phyloP scores from a whole-genome alignment of 2,113 vertebrate genomes.

The Leucosticte australis region DNA sequence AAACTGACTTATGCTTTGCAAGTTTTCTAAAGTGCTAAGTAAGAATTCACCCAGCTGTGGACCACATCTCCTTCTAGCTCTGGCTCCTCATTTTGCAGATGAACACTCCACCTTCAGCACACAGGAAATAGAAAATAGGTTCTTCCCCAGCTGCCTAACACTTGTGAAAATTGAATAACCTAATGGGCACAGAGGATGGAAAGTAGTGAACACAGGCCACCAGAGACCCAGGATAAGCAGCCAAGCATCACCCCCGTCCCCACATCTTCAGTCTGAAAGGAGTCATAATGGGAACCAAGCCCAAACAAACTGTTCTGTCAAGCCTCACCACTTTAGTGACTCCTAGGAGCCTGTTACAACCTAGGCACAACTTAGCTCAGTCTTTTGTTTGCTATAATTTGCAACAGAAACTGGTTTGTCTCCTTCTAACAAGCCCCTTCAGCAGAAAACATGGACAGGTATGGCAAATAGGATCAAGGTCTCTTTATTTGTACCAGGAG shows the following conservation, averaged over 20 bases:
- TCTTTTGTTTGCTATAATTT: not conserved
- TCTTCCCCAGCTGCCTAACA: not conserved
- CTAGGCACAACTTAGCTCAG: not conserved
- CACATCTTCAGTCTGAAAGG: constrained; percentile 4
- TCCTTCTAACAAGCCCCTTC: not conserved
- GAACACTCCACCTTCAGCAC: not conserved
- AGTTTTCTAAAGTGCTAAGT: not conserved
- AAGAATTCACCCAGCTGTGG: not conserved
- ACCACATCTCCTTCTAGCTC: not conserved
- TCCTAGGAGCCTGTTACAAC: constrained; percentile 5
- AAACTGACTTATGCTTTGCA: not conserved
- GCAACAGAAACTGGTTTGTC: not conserved
- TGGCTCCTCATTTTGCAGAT: not conserved
- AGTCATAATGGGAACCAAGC: constrained; percentile 38
- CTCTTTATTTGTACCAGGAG: not conserved
- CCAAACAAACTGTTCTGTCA: constrained; percentile 37
- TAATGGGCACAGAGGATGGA: not conserved
- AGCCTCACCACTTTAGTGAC: not conserved
- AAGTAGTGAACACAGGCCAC: not conserved
- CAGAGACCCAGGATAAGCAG: not conserved
- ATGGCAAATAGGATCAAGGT: not conserved
- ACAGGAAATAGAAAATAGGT: not conserved
- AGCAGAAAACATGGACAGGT: not conserved
- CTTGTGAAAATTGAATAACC: not conserved
- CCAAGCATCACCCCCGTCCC: not conserved